phyloP scores from a whole-genome alignment of 2,888 invertebrate species.

The Electrophaes corylata region DNA sequence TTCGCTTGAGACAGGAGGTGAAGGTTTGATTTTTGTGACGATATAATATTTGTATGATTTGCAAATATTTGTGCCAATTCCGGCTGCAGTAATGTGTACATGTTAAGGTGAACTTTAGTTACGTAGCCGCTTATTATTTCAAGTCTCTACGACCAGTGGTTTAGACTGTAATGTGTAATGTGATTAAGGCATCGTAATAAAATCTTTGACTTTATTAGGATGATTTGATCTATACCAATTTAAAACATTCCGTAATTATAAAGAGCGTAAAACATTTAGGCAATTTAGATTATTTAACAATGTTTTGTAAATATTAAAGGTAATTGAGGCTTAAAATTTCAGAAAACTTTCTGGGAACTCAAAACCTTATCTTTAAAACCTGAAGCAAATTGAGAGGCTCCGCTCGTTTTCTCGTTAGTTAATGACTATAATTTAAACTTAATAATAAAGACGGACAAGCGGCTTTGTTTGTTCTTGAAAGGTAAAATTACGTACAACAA shows the following conservation, averaged over 20 bases:
- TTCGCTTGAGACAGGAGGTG: too few species aligned
- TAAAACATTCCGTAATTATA: slow-evolving; percentile 28
- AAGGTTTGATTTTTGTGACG: too few species aligned
- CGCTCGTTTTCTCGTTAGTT: slow-evolving; percentile 71
- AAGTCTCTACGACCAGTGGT: too few species aligned
- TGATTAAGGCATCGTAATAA: too few species aligned
- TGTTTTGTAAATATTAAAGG: slow-evolving; percentile 30
- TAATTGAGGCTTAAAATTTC: slow-evolving; percentile 46
- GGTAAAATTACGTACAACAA: slow-evolving; percentile 71
- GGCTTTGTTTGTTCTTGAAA: slow-evolving; percentile 75
- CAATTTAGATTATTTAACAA: slow-evolving; percentile 23
- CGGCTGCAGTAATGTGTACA: too few species aligned
- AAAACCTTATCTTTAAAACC: slow-evolving; percentile 62
- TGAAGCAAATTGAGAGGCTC: slow-evolving; percentile 63
- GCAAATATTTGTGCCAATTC: too few species aligned
- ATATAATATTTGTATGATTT: too few species aligned
- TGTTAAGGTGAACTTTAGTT: too few species aligned
- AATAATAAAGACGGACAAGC: slow-evolving; percentile 78
- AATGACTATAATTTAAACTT: slow-evolving; percentile 80
- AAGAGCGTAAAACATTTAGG: slow-evolving; percentile 23
- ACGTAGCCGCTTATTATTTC: too few species aligned
- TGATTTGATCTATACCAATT: too few species aligned
- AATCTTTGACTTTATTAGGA: too few species aligned
- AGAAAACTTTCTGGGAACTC: slow-evolving; percentile 57
- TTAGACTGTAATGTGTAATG: too few species aligned